Evolutionary conservation across 2,888 invertebrate genomes (phyloP), one percentile per base, ranked within the genome.

Genomic region (Lasioglossum morio): DNA sequence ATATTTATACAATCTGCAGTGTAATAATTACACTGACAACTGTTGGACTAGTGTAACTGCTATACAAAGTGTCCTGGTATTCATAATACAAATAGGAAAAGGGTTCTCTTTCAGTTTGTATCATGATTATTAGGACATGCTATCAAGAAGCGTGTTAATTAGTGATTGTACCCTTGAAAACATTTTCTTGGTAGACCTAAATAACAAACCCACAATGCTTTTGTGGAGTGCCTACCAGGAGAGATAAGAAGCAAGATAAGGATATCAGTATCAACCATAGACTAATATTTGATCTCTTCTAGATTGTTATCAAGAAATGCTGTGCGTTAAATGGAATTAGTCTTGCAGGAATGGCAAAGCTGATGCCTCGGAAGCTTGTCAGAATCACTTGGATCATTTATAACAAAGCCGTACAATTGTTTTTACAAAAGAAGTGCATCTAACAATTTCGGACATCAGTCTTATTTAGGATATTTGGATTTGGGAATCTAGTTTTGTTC

Each of bases 281-380:
- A 48, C 23, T 43, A 57, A 70, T n/a, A 37, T 70, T 69, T 10
- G 30, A 43, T 40, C n/a, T 1, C 16, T 60, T 72, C 8, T 0
- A 30, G 53, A 81, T 60, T 43, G 46, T 72, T 72, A 53, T 83
- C 57, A 57, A 70, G 30, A 48, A 34, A 53, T 69, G 10, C n/a
- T 2, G 3, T 63, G 7, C 12, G 23, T 23, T 16, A 4, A 34
- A 43, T 72, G 46, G n/a, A 30, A 48, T 70, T 70, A 70, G 7
- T 40, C 70, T 40, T 37, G 37, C 40, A 72, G 27, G 0, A 40
- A 75, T 19, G 34, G 34, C n/a, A 77, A 27, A 81, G 69, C 63
- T 30, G 63, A 30, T 63, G 2, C n/a, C 23, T n/a, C 16, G 23
- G 63, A 53, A 46, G 30, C 80, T 76, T 14, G 23, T 74, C 34